Evolutionary conservation across 2,888 invertebrate species (phyloP), one percentile per base, ranked within the genome.

Genomic region (Heliconius charithonia): DNA sequence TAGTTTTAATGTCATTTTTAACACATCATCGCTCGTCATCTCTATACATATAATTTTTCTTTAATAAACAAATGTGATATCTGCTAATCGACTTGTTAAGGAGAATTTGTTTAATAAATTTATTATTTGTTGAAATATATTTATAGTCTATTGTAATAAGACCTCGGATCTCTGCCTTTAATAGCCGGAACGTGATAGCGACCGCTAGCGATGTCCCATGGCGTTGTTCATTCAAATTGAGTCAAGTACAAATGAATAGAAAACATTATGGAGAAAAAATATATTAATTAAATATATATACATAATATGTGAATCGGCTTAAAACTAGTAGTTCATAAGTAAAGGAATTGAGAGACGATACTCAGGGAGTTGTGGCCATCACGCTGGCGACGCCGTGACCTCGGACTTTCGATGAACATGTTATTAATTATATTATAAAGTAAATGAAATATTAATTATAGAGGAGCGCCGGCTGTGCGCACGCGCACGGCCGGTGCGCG

Each of bases 171-270:
- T 45, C 65, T 29, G 22, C 63, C 19, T 59, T 59, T 59, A 51
- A 51, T 51, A 51, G 51, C 51, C 51, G 51, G 51, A 51, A 19
- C 22, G 51, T 51, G 59, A 59, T 59, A 56, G 72, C 63, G 67
- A 69, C 32, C 32, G 45, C 59, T 29, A 29, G 63, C 32, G 56
- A 75, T 78, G 75, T 79, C 80, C 78, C 56, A 73, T 51, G 75
- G 81, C 81, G 78, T 80, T 69, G 81, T 76, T 81, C 80, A 79
- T 82, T 83, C 82, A 81, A 70, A 77, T 75, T 87, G 89, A 91
- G 89, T 88, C 87, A 92, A 94, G 94, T 94, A 94, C 94, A 93
- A 94, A 92, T 86, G 89, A 89, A 88, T 86, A 85, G 85, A 89
- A 87, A 89, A 89, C 90, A 90, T 91, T 91, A 76, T 75, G 62